These are phyloP conservation scores for Burhinus oedicnemus DNA, from an alignment of 2,113 vertebrate genomes.

Conservation along the genomic window DNA sequence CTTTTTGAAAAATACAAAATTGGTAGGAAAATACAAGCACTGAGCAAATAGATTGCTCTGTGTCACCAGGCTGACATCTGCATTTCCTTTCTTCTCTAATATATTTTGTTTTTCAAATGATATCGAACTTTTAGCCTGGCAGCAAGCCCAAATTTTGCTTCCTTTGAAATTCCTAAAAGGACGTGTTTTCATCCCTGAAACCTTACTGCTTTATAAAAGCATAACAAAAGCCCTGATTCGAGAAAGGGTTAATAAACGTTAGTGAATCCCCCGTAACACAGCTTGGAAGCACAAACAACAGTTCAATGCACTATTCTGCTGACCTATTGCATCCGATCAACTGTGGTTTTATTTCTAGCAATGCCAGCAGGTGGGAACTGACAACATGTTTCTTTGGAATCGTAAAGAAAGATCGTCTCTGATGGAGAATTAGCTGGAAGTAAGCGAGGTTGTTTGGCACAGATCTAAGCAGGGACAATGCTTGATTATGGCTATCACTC, in stretches of 20 bases:
- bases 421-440: constrained; percentile 59
- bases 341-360: constrained; percentile 62
- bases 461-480: constrained; percentile 53
- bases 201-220: background rate
- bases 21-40: constrained; percentile 83
- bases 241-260: constrained; percentile 48
- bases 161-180: constrained; percentile 30
- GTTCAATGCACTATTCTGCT: constrained; percentile 51
- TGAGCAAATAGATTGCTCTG: constrained; percentile 78
- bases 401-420: constrained; percentile 1
- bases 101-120: constrained; percentile 64
- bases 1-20: constrained; percentile 86
- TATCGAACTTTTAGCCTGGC: constrained; percentile 56
- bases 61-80: constrained; percentile 81
- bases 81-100: constrained; percentile 75
- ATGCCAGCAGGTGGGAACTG: constrained; percentile 39
- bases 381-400: background rate
- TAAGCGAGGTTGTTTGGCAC: constrained; percentile 51
- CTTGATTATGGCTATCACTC: constrained; percentile 67
- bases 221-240: background rate
- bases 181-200: background rate
- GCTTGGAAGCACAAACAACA: constrained; percentile 43
- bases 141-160: constrained; percentile 26
- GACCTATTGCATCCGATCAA: constrained; percentile 55
- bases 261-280: background rate